phyloP scores from a whole-genome alignment of 2,888 invertebrate species.

The Nomada ruficornis region DNA sequence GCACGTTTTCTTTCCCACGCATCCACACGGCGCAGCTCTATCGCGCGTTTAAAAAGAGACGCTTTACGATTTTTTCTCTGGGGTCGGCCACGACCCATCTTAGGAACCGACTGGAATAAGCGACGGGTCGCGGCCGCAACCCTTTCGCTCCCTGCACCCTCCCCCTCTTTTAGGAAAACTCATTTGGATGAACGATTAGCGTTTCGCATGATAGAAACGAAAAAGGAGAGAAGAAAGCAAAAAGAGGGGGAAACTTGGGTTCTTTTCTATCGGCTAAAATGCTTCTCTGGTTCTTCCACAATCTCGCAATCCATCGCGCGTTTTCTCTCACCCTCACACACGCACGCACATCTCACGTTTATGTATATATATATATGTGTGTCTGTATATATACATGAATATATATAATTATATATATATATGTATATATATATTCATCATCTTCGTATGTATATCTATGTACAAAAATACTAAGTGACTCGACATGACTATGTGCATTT shows the following conservation, averaged over 20 bases:
- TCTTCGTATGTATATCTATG: slow-evolving; percentile 72
- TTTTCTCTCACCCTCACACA: slow-evolving; percentile 9
- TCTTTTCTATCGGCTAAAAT: slow-evolving; percentile 24
- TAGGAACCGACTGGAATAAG: slow-evolving; percentile 79
- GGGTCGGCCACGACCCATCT: slow-evolving; percentile 63
- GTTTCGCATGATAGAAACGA: slow-evolving; percentile 45
- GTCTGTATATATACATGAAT: slow-evolving; percentile 52
- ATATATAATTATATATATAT: slow-evolving; percentile 50
- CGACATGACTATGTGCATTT: slow-evolving; percentile 84
- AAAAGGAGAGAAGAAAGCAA: neutral
- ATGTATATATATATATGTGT: slow-evolving; percentile 23
- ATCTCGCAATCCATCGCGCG: slow-evolving; percentile 25
- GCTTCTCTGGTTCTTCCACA: slow-evolving; percentile 40
- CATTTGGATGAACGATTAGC: slow-evolving; percentile 61
- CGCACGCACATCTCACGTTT: slow-evolving; percentile 9
- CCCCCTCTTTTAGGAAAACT: slow-evolving; percentile 18
- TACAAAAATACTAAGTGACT: slow-evolving; percentile 83
- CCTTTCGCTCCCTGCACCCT: neutral
- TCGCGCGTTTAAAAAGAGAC: slow-evolving; percentile 2
- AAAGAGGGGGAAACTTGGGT: too few species aligned
- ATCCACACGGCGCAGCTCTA: slow-evolving; percentile 9
- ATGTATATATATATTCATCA: slow-evolving; percentile 55
- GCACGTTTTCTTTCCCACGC: slow-evolving; percentile 5
- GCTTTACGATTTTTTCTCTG: neutral
- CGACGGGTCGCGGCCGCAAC: slow-evolving; percentile 55